Base-by-base conservation (phyloP, 2,888 invertebrate genomes). In the Mechanitis messenoides region DNA sequence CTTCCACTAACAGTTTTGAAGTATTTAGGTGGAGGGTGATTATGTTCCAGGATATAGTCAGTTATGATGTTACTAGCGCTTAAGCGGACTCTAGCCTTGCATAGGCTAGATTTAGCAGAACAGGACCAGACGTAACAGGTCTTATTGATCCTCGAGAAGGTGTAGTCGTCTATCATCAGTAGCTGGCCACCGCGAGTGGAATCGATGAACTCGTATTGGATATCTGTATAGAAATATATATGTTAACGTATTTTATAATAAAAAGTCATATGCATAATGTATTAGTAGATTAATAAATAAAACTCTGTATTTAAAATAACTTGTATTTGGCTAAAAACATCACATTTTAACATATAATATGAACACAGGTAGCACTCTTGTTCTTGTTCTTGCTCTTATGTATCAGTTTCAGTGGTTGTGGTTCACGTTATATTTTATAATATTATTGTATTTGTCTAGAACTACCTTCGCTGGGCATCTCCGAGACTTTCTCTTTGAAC, bases 381-480 rank as follows among this genome's bases (percentile, higher is more conserved):
- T 69, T 55, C 59, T 66, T 33, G 64, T 63, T 20, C 67, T 70
- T 6, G 58, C n/a, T 55, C 4, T 76, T 74, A 0, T 78, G 20
- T 20, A 20, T 20, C 20, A 20, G 20, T 20, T 74, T 0, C 35
- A 31, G 53, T 83, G 83, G 12, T 77, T 81, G 53, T 83, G 83
- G 2, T 42, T 45, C 1, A 77, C 42, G 42, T 42, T 70, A 61
- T 68, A 77, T 61, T 62, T 73, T 1, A 54, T 67, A 35, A 79
- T 69, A 55, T 71, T 66, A 9, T 69, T 70, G 56, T 59, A 62
- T 58, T 73, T 71, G 53, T 79, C 74, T 28, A 79, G 59, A 5
- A 72, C 65, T 3, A 78, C 72, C 20, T 69, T 71, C 0, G 78
- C 77, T 2, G 71, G 69, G 56, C 79, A 79, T 38, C 69, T 70